Evolutionary conservation across 2,888 invertebrate species (phyloP).

Genomic region (Idaea straminata): DNA sequence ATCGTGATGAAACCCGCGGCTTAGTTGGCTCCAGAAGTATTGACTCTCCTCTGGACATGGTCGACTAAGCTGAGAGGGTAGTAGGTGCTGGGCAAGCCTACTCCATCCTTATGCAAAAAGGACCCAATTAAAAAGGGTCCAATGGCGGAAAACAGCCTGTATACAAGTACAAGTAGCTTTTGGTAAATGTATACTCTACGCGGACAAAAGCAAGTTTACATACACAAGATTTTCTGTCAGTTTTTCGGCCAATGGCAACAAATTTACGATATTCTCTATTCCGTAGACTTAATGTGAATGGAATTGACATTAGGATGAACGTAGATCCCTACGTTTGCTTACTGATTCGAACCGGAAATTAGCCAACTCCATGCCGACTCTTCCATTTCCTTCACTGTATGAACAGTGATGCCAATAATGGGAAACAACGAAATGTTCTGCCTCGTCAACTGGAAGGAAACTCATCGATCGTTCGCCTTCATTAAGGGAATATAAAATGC

Average conservation of each 20-base stretch:
- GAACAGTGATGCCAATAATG: background rate
- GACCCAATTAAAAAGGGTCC: too few species aligned
- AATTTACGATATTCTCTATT: background rate
- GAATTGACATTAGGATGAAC: background rate
- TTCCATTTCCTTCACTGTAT: background rate
- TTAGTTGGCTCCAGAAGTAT: too few species aligned
- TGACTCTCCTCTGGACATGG: too few species aligned
- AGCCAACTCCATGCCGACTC: background rate
- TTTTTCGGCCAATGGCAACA: background rate
- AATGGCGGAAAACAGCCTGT: too few species aligned
- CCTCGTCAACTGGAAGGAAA: background rate
- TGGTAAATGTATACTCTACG: too few species aligned
- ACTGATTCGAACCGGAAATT: background rate
- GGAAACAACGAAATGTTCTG: background rate
- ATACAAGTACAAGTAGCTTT: too few species aligned
- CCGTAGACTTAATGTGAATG: background rate
- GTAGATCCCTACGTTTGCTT: background rate
- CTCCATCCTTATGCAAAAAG: too few species aligned
- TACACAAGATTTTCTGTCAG: too few species aligned
- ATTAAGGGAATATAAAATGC: background rate
- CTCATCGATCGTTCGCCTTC: background rate
- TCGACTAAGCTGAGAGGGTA: too few species aligned
- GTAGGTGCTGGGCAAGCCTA: too few species aligned
- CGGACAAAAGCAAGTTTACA: too few species aligned
- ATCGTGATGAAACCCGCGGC: too few species aligned